Evolutionary conservation across 2,113 vertebrate genomes (phyloP), one percentile per base, ranked within the genome.

Genomic region (Neoarius graeffei): DNA sequence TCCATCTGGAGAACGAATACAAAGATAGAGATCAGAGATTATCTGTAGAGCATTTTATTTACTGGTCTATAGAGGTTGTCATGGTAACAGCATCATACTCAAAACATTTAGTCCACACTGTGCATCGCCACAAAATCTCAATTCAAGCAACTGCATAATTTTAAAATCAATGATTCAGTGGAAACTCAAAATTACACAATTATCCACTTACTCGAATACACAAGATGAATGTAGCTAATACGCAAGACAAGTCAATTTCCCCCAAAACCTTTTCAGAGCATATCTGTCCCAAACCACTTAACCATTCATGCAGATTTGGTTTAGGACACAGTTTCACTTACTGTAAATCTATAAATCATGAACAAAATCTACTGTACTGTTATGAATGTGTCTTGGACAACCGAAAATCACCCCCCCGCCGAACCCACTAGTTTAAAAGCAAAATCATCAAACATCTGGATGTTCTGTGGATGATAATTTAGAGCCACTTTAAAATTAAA

Each of bases 1-100:
- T 1, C 97, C 97, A 89, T 99, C 98, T 99, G 91, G 7, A 83
- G 42, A 87, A 84, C 30, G 50, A 69, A 84, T 7, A 48, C 17
- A 83, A 66, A 54, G 83, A 71, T 0, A 79, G 1, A 74, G 50
- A 59, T 48, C 42, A 30, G 35, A 30, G 54, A 59, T 42, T 59
- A 59, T 20, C 5, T 30, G 4, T 8, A 30, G 56, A 52, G 25
- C 7, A 4, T 57, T 60, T 57, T 57, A 57, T 13, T 54, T n/a
- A 48, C 76, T 27, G n/a, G 50, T 0, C 25, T 56, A 54, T 54
- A 25, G 6, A 25, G 6, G 25, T 54, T 15, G 1, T 54, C 52
- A 79, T 79, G 25, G 25, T 13, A 52, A 27, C 23, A 7, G 5
- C 50, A 54, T 27, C 23, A 15, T 13, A 54, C 7, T 35, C 15